Conservation (phyloP, 1,140 invertebrate genomes). For the Drosophila sulfurigaster region DNA sequence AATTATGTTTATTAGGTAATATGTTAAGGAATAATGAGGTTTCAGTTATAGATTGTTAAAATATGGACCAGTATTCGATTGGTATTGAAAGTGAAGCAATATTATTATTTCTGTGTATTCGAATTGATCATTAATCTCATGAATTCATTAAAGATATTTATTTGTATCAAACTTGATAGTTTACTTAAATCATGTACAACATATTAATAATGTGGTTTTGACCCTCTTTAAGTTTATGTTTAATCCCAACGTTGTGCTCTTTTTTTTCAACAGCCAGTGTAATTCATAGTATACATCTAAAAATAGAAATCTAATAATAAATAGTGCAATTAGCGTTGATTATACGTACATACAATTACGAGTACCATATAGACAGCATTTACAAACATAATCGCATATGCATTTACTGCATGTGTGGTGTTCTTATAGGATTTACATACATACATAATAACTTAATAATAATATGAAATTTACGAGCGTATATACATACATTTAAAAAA, state of each 20-base stretch:
- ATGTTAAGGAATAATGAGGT: slow-evolving; percentile 22
- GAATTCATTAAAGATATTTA: slow-evolving; percentile 37
- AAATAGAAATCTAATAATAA: slow-evolving; percentile 38
- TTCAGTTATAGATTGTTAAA: slow-evolving; percentile 28
- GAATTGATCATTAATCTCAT: slow-evolving; percentile 16
- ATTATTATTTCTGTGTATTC: slow-evolving; percentile 44
- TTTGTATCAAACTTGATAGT: slow-evolving; percentile 33
- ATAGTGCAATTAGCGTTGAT: slow-evolving; percentile 79
- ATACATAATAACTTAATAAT: slow-evolving; percentile 21
- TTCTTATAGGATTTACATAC: slow-evolving; percentile 33
- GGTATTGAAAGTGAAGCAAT: slow-evolving; percentile 61
- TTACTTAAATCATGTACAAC: slow-evolving; percentile 5
- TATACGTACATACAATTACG: slow-evolving; percentile 56
- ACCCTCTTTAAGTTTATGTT: not conserved
- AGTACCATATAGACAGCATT: slow-evolving; percentile 52
- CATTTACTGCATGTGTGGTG: slow-evolving; percentile 11
- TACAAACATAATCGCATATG: slow-evolving; percentile 23
- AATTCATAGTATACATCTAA: slow-evolving; percentile 37
- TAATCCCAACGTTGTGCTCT: slow-evolving; percentile 26
- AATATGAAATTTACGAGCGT: slow-evolving; percentile 10
- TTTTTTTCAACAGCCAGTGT: slow-evolving; percentile 56
- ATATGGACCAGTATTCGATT: slow-evolving; percentile 55
- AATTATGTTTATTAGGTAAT: slow-evolving; percentile 19
- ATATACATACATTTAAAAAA: slow-evolving; percentile 28
- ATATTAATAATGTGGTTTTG: not conserved